phyloP scores from a whole-genome alignment of 2,888 invertebrate genomes.

The Lasioglossum oenotherae region DNA sequence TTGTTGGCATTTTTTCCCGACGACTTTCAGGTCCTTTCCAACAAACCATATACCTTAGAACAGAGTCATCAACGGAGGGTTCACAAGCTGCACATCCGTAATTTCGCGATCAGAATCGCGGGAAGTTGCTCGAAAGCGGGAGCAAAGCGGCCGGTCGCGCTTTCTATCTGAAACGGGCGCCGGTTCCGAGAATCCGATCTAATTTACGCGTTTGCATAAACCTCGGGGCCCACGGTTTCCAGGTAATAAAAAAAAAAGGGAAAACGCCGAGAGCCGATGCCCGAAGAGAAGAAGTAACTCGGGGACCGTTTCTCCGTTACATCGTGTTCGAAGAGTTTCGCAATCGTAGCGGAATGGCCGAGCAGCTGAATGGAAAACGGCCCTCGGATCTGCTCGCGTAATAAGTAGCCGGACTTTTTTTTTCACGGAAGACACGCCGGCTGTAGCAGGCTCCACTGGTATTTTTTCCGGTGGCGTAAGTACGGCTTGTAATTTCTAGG shows the following conservation, averaged over 20 bases:
- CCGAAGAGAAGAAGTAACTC: constrained; percentile 7
- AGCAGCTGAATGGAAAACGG: constrained; percentile 54
- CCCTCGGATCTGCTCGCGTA: constrained; percentile 56
- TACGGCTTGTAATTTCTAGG: constrained; percentile 60
- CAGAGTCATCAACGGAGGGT: background rate
- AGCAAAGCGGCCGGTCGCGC: constrained; percentile 21
- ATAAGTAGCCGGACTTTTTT: constrained; percentile 47
- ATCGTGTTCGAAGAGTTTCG: constrained; percentile 57
- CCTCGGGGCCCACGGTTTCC: constrained; percentile 27
- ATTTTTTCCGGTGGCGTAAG: constrained; percentile 55
- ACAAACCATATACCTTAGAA: background rate
- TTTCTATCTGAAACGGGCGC: constrained; percentile 54
- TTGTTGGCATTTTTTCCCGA: background rate
- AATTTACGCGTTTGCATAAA: constrained; percentile 70
- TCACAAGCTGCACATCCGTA: background rate
- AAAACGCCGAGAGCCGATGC: background rate
- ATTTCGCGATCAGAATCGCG: background rate
- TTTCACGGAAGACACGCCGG: constrained; percentile 51
- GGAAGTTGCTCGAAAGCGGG: constrained; percentile 18
- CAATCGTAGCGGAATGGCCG: constrained; percentile 59
- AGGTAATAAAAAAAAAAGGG: constrained; percentile 37
- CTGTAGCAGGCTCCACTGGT: constrained; percentile 50
- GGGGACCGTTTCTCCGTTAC: constrained; percentile 47
- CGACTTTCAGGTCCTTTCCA: background rate
- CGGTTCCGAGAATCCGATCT: constrained; percentile 65